Percentiles rank a stretch among this genome's conserved stretches.
These are phyloP conservation scores for Axea sp. DNA, from an alignment of 2,888 invertebrate genomes.

Conservation along the genomic window DNA sequence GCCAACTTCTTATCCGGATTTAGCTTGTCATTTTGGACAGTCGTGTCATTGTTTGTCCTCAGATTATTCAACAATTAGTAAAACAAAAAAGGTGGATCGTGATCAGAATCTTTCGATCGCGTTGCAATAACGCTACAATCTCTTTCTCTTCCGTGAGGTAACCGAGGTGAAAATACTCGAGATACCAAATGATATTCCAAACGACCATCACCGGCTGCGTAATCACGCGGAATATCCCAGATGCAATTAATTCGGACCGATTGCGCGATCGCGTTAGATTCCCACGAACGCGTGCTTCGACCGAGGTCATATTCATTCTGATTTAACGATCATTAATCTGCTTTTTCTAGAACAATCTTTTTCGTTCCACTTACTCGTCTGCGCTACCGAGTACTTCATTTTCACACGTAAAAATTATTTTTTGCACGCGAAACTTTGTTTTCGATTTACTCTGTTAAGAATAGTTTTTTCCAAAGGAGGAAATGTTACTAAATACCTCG, in stretches of 20 bases:
- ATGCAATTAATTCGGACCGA: constrained; percentile 51
- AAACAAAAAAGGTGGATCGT: constrained; percentile 31
- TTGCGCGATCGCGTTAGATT: constrained; percentile 50
- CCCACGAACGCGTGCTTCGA: constrained; percentile 52
- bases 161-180: constrained; percentile 45
- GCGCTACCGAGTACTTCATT: constrained; percentile 8
- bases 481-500: too few species aligned
- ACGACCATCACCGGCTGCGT: constrained; percentile 47
- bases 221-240: constrained; percentile 48
- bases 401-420: constrained; percentile 19
- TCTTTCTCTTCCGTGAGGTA: constrained; percentile 55
- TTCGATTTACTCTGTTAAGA: too few species aligned
- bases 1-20: too few species aligned
- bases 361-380: constrained; percentile 15
- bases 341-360: constrained; percentile 30
- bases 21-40: constrained; percentile 13
- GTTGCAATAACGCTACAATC: constrained; percentile 32
- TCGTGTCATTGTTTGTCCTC: constrained; percentile 18
- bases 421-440: too few species aligned
- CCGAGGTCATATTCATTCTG: constrained; percentile 53
- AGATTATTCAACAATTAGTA: constrained; percentile 32
- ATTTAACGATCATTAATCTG: constrained; percentile 52
- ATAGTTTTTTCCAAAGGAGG: too few species aligned
- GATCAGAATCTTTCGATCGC: constrained; percentile 17
- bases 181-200: constrained; percentile 44